phyloP scores from a whole-genome alignment of 2,797 vertebrate species.

The Lithobates sylvaticus region DNA sequence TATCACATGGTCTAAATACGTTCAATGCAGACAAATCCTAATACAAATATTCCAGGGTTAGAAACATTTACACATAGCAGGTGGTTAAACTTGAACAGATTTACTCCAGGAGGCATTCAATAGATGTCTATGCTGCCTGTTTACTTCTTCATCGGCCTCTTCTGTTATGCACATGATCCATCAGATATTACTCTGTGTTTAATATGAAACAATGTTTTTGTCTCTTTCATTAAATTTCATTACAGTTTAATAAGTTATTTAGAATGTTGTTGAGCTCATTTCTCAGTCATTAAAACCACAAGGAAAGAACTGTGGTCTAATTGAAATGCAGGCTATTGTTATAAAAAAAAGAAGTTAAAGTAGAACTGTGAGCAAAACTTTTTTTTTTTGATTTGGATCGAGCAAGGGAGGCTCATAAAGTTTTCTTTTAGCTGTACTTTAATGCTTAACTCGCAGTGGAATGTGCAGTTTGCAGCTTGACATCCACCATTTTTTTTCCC shows the following conservation, averaged over 20 bases:
- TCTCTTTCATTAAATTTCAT: background rate
- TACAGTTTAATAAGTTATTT: background rate
- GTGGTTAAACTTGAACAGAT: constrained; percentile 27
- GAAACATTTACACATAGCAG: constrained; percentile 4
- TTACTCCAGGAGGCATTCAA: background rate
- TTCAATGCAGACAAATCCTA: background rate
- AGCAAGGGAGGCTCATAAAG: no score
- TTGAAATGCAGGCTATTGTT: background rate
- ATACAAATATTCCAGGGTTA: constrained; percentile 7
- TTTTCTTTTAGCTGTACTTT: no score
- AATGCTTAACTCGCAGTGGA: no score
- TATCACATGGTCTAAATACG: constrained; percentile 14
- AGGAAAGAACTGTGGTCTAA: background rate
- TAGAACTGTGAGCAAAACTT: no score
- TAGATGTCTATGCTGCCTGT: constrained; percentile 5
- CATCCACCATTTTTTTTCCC: no score
- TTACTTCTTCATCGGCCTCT: background rate
- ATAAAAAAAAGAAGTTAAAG: no score
- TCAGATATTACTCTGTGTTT: background rate
- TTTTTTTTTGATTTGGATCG: no score
- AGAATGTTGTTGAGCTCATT: background rate
- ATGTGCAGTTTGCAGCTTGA: no score
- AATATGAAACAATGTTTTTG: background rate
- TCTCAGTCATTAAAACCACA: background rate
- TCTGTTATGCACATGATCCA: constrained; percentile 29